Base-by-base conservation (phyloP, 2,888 invertebrate species). In the Drosophila emarginata region DNA sequence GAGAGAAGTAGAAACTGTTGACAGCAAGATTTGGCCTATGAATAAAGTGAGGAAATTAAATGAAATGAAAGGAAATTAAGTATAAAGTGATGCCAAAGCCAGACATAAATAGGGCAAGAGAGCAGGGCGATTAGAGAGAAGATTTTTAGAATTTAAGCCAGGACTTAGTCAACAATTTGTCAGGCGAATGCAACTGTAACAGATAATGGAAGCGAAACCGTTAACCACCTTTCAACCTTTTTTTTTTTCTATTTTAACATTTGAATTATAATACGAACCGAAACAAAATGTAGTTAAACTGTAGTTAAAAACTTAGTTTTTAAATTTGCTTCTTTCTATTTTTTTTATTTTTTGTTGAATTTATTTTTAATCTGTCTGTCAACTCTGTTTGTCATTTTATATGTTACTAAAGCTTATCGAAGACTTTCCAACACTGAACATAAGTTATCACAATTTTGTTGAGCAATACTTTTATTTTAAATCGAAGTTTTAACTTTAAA, bases 21-120 rank as follows among this genome's bases (percentile, higher is more conserved):
- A 74, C 80, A 69, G 68, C 52, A 64, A 74, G 69, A 74, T 71
- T 68, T 79, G 53, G 80, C 51, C 53, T 26, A 53, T 53, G 53
- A 54, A 54, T 18, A 36, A 54, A 26, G 15, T 18, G 18, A 32
- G 54, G 54, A 54, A 54, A 36, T 54, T 45, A 32, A 54, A 54
- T 54, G 32, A 54, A 54, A 18, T 54, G 54, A 54, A 54, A 54
- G 53, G 32, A 53, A 53, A 53, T 53, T 53, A 45, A 26, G 32
- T 53, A 14, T 53, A 26, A 15, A 45, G 45, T 45, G 45, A 45
- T 45, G 45, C 45, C 45, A 45, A 45, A 45, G 53, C 5, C 18
- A 32, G 53, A 15, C 28, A 53, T 18, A 54, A 54, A 18, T 36
- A 11, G 15, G 32, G 18, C 32, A 54, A 54, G 45, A 21, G 32